Conservation (phyloP, 2,888 invertebrate genomes). For the Plagodis dolabraria region DNA sequence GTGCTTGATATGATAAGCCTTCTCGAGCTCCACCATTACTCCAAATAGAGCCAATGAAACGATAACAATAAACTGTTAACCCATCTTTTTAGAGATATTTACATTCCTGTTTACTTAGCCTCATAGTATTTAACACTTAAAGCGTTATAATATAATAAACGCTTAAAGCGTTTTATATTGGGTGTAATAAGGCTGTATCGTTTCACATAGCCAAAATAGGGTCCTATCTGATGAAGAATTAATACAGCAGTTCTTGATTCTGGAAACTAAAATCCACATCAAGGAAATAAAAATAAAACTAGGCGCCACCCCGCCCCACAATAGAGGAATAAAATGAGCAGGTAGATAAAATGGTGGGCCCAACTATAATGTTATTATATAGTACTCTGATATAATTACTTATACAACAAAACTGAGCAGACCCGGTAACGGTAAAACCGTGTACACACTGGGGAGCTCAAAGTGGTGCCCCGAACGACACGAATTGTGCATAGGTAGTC, state of each 20-base stretch:
- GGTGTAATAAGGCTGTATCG: conserved; percentile 35
- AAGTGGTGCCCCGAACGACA: conserved; percentile 24
- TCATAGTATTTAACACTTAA: conserved; percentile 40
- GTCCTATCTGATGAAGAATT: too few relatives aligned
- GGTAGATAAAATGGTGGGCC: too few relatives aligned
- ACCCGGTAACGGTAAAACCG: conserved; percentile 19
- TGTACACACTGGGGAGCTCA: conserved; percentile 17
- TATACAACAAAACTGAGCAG: conserved; percentile 9
- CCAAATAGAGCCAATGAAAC: conserved; percentile 32
- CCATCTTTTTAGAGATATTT: conserved; percentile 39
- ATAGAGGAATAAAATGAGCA: too few relatives aligned
- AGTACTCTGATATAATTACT: conserved; percentile 4
- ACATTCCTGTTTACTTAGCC: conserved; percentile 45
- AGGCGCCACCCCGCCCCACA: too few relatives aligned
- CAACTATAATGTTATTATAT: too few relatives aligned
- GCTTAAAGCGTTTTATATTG: conserved; percentile 39
- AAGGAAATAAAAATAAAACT: too few relatives aligned
- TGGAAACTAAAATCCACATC: too few relatives aligned
- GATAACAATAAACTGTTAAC: conserved; percentile 36
- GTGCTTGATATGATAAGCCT: background rate
- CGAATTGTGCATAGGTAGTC: conserved; percentile 23
- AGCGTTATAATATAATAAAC: too few relatives aligned
- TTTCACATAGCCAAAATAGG: conserved; percentile 29
- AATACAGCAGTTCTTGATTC: too few relatives aligned
- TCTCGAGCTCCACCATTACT: conserved; percentile 10